Evolutionary conservation across 1,140 invertebrate species (phyloP), one percentile per base, ranked within the genome.

Genomic region (Drosophila santomea): DNA sequence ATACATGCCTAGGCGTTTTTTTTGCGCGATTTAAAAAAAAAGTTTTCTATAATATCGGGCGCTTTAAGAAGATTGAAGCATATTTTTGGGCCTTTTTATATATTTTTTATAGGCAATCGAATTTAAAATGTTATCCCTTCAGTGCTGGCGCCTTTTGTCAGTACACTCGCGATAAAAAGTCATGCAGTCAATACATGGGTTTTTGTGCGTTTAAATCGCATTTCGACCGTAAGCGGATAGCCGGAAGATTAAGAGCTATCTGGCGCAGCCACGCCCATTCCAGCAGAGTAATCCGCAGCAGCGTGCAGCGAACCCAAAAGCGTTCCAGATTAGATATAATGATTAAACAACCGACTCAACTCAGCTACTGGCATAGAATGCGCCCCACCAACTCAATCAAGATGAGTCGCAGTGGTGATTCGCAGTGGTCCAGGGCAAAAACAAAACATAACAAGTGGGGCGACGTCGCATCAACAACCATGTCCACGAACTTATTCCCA

Each of bases 271-370:
- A 60, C 36, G 38, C 44, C 43, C 23, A 20, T 36, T 15, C 50
- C n/a, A 28, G 25, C 15, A 17, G 38, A 47, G 50, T n/a, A 8
- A 14, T 15, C 38, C 39, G 41, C 32, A 44, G 23, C 52, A 23
- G n/a, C 10, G 52, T 28, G 25, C 59, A 67, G 54, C 55, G 66
- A 61, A 64, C 83, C 50, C 45, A 59, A 64, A 52, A 10, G 1
- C 36, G 60, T 43, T 44, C 17, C 57, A 73, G 83, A 88, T 88
- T 89, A 88, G 84, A 88, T 88, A 89, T 74, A 74, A 57, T 67
- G 84, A 80, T 83, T 77, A 83, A 77, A 77, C 75, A 89, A 69
- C 36, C 14, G 14, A 14, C 38, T 25, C 25, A 25, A 25, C 25
- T 5, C 11, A 50, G 74, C 59, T 62, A 76, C 59, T 45, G 39